These are phyloP conservation scores for Noturus placidus DNA, from an alignment of 2,113 vertebrate species.

Conservation along the genomic window DNA sequence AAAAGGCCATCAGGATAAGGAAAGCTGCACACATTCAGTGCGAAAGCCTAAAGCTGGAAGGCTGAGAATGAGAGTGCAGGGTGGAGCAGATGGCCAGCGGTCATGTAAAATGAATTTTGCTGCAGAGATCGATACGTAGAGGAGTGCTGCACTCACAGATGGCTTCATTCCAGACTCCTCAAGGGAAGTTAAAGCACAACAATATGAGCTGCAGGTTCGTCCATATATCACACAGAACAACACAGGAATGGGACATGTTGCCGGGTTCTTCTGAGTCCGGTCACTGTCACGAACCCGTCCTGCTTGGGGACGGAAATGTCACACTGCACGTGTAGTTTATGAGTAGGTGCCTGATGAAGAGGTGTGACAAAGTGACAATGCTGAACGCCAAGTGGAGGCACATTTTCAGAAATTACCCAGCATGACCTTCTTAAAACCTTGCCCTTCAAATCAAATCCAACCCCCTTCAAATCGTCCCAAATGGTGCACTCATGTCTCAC, in stretches of 20 bases:
- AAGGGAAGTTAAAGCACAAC: constrained; percentile 29
- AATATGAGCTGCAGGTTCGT: constrained; percentile 16
- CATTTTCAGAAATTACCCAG: constrained; percentile 24
- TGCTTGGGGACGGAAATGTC: not conserved
- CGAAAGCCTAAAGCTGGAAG: not conserved
- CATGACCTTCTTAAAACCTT: constrained; percentile 17
- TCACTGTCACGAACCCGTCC: not conserved
- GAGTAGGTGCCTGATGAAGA: constrained; percentile 43
- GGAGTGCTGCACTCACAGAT: constrained; percentile 46
- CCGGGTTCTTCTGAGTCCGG: not conserved
- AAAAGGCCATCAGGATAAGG: constrained; percentile 1
- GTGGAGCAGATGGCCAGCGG: constrained; percentile 32
- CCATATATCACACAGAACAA: constrained; percentile 25
- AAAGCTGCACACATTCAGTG: not conserved
- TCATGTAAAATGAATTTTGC: constrained; percentile 44
- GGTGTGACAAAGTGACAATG: constrained; percentile 15
- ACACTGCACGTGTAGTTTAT: not conserved
- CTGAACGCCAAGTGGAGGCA: constrained; percentile 30
- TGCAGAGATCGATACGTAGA: constrained; percentile 34
- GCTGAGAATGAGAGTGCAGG: not conserved
- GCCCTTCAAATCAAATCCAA: not conserved
- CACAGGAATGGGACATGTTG: not conserved
- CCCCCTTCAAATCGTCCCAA: not conserved
- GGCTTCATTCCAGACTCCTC: constrained; percentile 36
- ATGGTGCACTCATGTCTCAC: not conserved